A percentile compares a stretch with the other conserved stretches of the same genome.
These are phyloP conservation scores for Leuciscus waleckii DNA, from an alignment of 2,797 vertebrate species.

Conservation along the genomic window DNA sequence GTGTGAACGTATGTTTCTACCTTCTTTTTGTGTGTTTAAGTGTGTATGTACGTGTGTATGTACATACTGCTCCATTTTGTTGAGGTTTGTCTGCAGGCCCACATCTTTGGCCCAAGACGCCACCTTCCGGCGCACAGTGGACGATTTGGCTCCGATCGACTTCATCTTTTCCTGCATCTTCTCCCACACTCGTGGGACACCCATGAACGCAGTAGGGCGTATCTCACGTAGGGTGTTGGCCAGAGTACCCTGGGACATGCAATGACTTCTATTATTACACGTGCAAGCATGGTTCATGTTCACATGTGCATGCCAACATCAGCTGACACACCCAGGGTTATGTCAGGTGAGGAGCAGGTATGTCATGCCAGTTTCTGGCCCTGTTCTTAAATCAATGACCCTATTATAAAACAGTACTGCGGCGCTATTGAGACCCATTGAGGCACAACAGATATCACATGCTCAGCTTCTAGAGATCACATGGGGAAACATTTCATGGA, in stretches of 20 bases:
- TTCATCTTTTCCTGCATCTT: slow-evolving; percentile 96
- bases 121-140: slow-evolving; percentile 81
- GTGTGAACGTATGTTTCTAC: background rate
- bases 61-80: slow-evolving; percentile 84
- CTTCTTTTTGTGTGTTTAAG: background rate
- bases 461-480: slow-evolving; percentile 1
- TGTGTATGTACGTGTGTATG: slow-evolving; percentile 22
- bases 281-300: background rate
- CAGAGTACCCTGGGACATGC: slow-evolving; percentile 83
- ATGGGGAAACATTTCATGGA: background rate
- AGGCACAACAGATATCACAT: background rate
- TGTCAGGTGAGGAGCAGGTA: slow-evolving; percentile 3
- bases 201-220: slow-evolving; percentile 90
- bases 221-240: slow-evolving; percentile 87
- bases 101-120: slow-evolving; percentile 89
- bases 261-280: slow-evolving; percentile 7
- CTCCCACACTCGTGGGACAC: slow-evolving; percentile 94
- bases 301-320: background rate
- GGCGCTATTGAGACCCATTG: background rate
- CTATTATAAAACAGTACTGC: background rate
- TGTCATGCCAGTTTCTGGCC: slow-evolving; percentile 2
- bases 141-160: slow-evolving; percentile 79
- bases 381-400: background rate
- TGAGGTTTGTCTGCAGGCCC: slow-evolving; percentile 86
- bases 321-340: slow-evolving; percentile 3